Conservation (phyloP, 1,140 invertebrate genomes). For the Thaumatotibia leucotreta region DNA sequence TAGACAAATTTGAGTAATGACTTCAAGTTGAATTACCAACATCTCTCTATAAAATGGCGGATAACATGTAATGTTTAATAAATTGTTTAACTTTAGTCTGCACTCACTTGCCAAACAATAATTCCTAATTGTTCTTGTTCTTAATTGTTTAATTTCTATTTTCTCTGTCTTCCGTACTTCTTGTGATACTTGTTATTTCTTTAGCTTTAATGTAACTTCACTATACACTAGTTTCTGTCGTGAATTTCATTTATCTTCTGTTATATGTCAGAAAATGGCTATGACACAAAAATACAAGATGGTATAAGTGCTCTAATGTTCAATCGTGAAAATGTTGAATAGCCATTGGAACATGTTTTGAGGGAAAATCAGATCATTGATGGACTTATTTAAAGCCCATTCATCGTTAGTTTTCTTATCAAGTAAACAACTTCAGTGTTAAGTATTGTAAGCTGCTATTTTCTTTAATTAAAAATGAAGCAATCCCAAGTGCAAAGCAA, state of each 20-base stretch:
- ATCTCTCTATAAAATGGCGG: background rate
- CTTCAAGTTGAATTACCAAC: background rate
- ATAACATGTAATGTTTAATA: background rate
- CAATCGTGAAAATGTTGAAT: background rate
- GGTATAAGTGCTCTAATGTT: background rate
- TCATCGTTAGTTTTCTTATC: too few species aligned
- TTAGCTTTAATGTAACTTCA: slow-evolving; percentile 1
- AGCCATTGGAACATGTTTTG: background rate
- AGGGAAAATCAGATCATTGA: background rate
- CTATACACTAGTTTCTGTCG: background rate
- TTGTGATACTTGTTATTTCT: slow-evolving; percentile 11
- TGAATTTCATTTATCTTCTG: background rate
- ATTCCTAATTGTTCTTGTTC: background rate
- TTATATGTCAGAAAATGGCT: background rate
- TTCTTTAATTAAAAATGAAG: too few species aligned
- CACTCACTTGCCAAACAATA: background rate
- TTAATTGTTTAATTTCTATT: background rate
- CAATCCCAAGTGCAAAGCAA: too few species aligned
- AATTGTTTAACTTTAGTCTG: background rate
- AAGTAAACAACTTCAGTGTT: too few species aligned
- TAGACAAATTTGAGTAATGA: background rate
- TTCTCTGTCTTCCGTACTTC: background rate
- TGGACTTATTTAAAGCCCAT: too few species aligned
- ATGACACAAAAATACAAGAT: background rate
- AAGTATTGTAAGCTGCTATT: too few species aligned